Percentiles rank a stretch among this genome's conserved stretches.
Evolutionary conservation across 2,888 invertebrate species (phyloP).

Genomic region (Trichopoda pennipes): DNA sequence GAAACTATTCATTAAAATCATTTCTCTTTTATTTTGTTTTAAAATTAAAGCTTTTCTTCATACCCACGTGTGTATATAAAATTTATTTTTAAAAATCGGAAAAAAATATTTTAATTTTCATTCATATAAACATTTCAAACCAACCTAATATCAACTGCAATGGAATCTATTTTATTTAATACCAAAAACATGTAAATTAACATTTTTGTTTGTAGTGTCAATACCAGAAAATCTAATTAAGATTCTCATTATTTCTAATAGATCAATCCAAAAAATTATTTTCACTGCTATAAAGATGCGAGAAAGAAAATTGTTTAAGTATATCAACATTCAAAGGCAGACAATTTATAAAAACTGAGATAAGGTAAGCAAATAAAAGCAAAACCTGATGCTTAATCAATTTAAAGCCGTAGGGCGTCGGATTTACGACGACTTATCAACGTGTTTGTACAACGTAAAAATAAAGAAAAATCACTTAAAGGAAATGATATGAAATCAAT

Average conservation of each 20-base stretch:
- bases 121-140: background rate
- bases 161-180: background rate
- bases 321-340: background rate
- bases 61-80: too few relatives aligned
- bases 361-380: conserved; percentile 14
- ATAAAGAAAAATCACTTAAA: conserved; percentile 14
- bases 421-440: conserved; percentile 23
- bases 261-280: conserved; percentile 37
- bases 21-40: too few relatives aligned
- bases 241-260: conserved; percentile 39
- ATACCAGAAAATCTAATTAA: conserved; percentile 55
- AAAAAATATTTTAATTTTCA: background rate
- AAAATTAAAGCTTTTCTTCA: too few relatives aligned
- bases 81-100: too few relatives aligned
- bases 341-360: background rate
- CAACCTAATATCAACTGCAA: background rate
- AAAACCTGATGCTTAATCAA: conserved; percentile 25
- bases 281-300: background rate
- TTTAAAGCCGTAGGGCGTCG: conserved; percentile 41
- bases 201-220: conserved; percentile 3
- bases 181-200: background rate
- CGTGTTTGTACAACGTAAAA: conserved; percentile 6
- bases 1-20: too few relatives aligned
- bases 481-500: conserved; percentile 64
- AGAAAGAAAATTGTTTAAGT: background rate